Base-by-base conservation (phyloP, 2,888 invertebrate genomes). In the Cerastoderma edule region DNA sequence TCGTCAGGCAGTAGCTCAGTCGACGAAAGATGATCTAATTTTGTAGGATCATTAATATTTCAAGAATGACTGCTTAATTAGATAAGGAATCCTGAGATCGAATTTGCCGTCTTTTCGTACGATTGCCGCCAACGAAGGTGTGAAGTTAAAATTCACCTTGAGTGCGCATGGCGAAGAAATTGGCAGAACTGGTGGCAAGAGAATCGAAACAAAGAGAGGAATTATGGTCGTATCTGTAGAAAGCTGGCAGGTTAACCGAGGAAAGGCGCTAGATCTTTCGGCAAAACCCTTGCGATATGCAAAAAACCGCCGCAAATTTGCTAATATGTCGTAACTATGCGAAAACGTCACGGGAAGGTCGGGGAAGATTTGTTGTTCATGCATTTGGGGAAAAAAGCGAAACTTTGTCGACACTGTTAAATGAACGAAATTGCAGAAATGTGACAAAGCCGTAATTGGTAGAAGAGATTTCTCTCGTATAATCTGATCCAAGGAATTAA, bases 61-160 rank as follows among this genome's bases (percentile, higher is more conserved):
- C 84, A 87, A 74, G 77, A 75, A 77, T 75, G 83, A 83, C 82
- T 77, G 76, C 70, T 72, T 86, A 87, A 87, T 87, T 86, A 82
- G 78, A 86, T 86, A 79, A 85, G 75, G 75, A 67, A 76, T 72
- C 67, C 72, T 48, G 65, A 70, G 82, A 84, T 84, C 81, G 83
- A 87, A 85, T 85, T 85, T 83, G 75, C 83, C 78, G 79, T 79
- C 82, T 82, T 83, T 72, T 70, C 67, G 72, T 67, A 71, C 78
- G 78, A 82, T 82, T 75, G 77, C 70, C 72, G 66, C 60, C 56
- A 75, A 70, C 64, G 67, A 75, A 86, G 84, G 87, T 84, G 86
- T 78, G 80, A 86, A 83, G 75, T 83, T 82, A 80, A 86, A 87
- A 87, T 86, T 86, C 87, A 85, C 86, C 85, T 76, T 75, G 85